Percentiles rank a stretch among this genome's conserved stretches.
These are phyloP conservation scores for Epirrita christyi DNA, from an alignment of 2,888 invertebrate species.

Conservation along the genomic window DNA sequence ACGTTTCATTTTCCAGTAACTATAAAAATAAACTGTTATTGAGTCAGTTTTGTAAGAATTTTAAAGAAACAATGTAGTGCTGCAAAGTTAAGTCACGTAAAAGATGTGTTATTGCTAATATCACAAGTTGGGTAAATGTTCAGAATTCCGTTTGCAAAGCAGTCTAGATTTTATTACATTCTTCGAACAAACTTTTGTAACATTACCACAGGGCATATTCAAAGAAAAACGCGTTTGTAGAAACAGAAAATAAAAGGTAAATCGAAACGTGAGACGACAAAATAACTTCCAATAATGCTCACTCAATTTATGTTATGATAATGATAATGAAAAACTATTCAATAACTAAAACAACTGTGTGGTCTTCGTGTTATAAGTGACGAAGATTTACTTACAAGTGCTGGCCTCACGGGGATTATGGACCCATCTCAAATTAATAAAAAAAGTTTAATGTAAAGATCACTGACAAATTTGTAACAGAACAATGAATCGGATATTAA, in stretches of 20 bases:
- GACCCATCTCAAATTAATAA: slow-evolving; percentile 77
- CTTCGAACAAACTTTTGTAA: slow-evolving; percentile 42
- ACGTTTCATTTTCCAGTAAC: slow-evolving; percentile 17
- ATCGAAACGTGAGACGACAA: slow-evolving; percentile 39
- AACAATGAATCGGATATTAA: slow-evolving; percentile 84
- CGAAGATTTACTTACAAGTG: slow-evolving; percentile 74
- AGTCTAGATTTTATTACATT: slow-evolving; percentile 47
- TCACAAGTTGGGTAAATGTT: slow-evolving; percentile 13
- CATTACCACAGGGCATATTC: slow-evolving; percentile 35
- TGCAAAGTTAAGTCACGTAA: slow-evolving; percentile 7
- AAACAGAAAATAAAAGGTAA: slow-evolving; percentile 24
- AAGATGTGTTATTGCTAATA: slow-evolving; percentile 16
- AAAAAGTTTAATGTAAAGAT: slow-evolving; percentile 83
- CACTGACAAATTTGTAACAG: slow-evolving; percentile 85
- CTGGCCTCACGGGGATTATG: slow-evolving; percentile 75
- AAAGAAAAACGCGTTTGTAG: slow-evolving; percentile 33
- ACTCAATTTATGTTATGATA: slow-evolving; percentile 23
- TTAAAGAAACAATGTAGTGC: slow-evolving; percentile 13
- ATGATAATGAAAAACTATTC: slow-evolving; percentile 23
- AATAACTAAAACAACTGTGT: slow-evolving; percentile 71
- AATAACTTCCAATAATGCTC: slow-evolving; percentile 32
- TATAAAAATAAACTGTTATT: slow-evolving; percentile 14
- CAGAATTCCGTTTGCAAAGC: slow-evolving; percentile 33
- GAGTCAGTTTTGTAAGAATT: slow-evolving; percentile 16
- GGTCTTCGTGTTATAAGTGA: slow-evolving; percentile 69